Conservation (phyloP, 2,797 vertebrate genomes). For the Protosalanx chinensis region DNA sequence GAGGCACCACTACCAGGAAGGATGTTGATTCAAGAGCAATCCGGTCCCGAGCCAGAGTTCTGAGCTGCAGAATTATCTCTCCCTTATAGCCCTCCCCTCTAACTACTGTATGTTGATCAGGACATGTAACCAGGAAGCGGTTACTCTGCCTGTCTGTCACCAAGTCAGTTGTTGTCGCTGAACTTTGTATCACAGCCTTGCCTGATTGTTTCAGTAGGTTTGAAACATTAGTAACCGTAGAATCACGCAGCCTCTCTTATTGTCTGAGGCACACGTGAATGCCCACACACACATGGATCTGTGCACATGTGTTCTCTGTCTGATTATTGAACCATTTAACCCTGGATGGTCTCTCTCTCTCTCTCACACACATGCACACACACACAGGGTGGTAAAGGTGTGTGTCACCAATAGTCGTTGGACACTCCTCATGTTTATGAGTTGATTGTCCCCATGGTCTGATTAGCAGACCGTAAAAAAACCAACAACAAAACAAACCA, state of each 20-base stretch:
- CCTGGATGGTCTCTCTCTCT: background rate
- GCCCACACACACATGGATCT: no score
- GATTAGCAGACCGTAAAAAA: conserved; percentile 6
- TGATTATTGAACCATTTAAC: no score
- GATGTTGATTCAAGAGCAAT: background rate
- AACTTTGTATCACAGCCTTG: background rate
- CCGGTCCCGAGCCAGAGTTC: background rate
- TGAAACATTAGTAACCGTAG: background rate
- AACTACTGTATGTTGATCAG: background rate
- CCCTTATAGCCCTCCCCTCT: background rate
- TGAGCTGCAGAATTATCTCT: background rate
- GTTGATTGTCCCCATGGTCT: background rate
- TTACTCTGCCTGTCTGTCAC: background rate
- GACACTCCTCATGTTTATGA: background rate
- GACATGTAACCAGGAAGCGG: background rate
- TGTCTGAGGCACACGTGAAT: background rate
- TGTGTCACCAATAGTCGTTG: background rate
- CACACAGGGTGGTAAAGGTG: background rate
- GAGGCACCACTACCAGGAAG: background rate
- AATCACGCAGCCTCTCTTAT: background rate
- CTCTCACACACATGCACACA: background rate
- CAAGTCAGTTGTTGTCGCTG: background rate
- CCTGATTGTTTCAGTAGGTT: background rate
- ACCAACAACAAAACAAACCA: no score
- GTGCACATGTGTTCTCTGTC: no score